Conservation (phyloP, 2,113 vertebrate species). For the Carassius carassius region DNA sequence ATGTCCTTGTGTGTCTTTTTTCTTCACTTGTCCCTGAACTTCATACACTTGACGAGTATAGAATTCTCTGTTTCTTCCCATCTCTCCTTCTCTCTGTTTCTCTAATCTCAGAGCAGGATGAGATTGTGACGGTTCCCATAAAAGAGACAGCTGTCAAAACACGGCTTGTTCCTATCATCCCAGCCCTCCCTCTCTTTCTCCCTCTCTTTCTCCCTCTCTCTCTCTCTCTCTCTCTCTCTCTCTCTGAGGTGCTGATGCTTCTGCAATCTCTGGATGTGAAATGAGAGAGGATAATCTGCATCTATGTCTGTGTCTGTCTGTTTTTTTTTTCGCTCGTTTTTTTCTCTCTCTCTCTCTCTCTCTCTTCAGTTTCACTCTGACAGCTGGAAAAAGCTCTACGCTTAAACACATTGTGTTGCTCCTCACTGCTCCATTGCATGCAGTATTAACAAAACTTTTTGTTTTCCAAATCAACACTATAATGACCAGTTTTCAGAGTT, state of each 20-base stretch:
- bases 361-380: slow-evolving; percentile 8
- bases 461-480: slow-evolving; percentile 23
- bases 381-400: background rate
- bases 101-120: slow-evolving; percentile 66
- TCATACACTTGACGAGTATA: slow-evolving; percentile 40
- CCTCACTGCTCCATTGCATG: background rate
- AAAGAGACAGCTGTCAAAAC: slow-evolving; percentile 58
- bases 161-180: slow-evolving; percentile 51
- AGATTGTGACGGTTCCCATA: slow-evolving; percentile 58
- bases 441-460: slow-evolving; percentile 33
- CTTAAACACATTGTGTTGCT: background rate
- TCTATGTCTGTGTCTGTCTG: slow-evolving; percentile 21
- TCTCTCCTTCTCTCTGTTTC: slow-evolving; percentile 35
- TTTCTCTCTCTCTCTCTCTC: background rate
- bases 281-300: slow-evolving; percentile 41
- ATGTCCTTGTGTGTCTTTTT: slow-evolving; percentile 58
- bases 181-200: slow-evolving; percentile 39
- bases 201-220: slow-evolving; percentile 44
- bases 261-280: slow-evolving; percentile 36
- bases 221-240: slow-evolving; percentile 45
- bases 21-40: slow-evolving; percentile 52
- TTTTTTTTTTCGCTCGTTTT: background rate
- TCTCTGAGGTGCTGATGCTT: slow-evolving; percentile 45
- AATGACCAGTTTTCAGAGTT: slow-evolving; percentile 22
- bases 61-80: slow-evolving; percentile 59